phyloP scores from a whole-genome alignment of 1,140 invertebrate species.

The Megathymus violae region DNA sequence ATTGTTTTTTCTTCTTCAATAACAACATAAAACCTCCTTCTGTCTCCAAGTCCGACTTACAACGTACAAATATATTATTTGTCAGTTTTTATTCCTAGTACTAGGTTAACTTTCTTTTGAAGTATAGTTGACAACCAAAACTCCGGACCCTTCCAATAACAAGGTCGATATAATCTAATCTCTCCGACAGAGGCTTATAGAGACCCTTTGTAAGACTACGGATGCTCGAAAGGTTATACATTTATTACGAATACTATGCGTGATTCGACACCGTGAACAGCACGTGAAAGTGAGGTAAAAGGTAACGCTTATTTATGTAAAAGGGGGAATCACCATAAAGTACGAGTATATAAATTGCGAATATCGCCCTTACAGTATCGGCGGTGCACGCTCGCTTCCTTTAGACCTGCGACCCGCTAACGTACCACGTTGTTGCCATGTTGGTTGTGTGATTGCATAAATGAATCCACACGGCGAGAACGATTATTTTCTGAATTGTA shows the following conservation, averaged over 20 bases:
- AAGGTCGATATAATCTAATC: not conserved
- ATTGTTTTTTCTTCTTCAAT: too few relatives aligned
- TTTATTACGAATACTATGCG: conserved; percentile 1
- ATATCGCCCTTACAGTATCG: conserved; percentile 1
- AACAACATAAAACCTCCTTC: too few relatives aligned
- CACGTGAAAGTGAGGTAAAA: not conserved
- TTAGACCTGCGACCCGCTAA: not conserved
- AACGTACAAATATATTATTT: too few relatives aligned
- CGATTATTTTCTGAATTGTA: too few relatives aligned
- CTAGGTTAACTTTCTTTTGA: too few relatives aligned
- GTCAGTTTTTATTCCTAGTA: too few relatives aligned
- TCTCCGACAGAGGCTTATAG: not conserved
- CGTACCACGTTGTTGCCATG: too few relatives aligned
- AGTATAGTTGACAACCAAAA: not conserved
- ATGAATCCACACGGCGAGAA: too few relatives aligned
- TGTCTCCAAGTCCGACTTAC: too few relatives aligned
- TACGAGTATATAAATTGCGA: conserved; percentile 10
- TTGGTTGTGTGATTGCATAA: too few relatives aligned
- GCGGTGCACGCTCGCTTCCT: conserved; percentile 2
- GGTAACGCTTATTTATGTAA: conserved; percentile 2
- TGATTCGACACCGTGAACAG: conserved; percentile 1
- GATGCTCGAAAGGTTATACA: not conserved
- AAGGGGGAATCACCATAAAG: not conserved
- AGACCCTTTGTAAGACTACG: not conserved
- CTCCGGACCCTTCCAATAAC: not conserved